Percentiles rank a stretch among this genome's conserved stretches.
These are phyloP conservation scores for Sycophaga agraensis DNA, from an alignment of 1,140 invertebrate genomes.

Conservation along the genomic window DNA sequence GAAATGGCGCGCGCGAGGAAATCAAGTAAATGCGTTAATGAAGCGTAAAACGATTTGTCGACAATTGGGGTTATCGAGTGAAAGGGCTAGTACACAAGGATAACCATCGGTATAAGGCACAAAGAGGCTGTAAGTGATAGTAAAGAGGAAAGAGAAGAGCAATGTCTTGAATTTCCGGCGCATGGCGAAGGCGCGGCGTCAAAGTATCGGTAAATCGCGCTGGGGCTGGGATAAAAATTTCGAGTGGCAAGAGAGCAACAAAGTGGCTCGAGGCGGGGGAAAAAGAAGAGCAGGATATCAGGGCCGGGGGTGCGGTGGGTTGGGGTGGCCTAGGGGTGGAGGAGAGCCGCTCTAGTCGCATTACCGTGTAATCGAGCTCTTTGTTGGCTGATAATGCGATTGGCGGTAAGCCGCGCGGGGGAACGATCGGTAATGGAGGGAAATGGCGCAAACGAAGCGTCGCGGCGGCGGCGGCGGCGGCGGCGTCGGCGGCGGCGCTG, in stretches of 20 bases:
- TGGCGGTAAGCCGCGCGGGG: constrained; percentile 30
- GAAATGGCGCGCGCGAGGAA: too few species aligned
- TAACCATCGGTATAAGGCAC: too few species aligned
- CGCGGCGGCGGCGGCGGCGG: constrained; percentile 16
- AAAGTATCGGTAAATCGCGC: constrained; percentile 3
- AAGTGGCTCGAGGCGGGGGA: not conserved
- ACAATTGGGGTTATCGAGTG: too few species aligned
- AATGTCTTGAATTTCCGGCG: not conserved
- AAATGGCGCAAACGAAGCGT: constrained; percentile 36
- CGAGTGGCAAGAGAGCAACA: constrained; percentile 3
- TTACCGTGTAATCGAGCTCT: constrained; percentile 30
- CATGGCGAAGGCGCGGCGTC: not conserved
- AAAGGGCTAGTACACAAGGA: too few species aligned
- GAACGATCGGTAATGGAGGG: constrained; percentile 35
- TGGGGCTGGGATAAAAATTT: constrained; percentile 3
- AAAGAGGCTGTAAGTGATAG: too few species aligned
- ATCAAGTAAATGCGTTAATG: too few species aligned
- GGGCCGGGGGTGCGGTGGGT: too few species aligned
- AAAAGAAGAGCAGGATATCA: constrained; percentile 3
- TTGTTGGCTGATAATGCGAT: constrained; percentile 33
- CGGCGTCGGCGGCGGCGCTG: constrained; percentile 23
- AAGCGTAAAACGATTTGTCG: too few species aligned
- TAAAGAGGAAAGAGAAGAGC: not conserved
- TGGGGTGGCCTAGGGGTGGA: not conserved
- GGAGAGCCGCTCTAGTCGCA: constrained; percentile 8